Base-by-base conservation (phyloP, 2,888 invertebrate species). In the Autographa pulchrina region DNA sequence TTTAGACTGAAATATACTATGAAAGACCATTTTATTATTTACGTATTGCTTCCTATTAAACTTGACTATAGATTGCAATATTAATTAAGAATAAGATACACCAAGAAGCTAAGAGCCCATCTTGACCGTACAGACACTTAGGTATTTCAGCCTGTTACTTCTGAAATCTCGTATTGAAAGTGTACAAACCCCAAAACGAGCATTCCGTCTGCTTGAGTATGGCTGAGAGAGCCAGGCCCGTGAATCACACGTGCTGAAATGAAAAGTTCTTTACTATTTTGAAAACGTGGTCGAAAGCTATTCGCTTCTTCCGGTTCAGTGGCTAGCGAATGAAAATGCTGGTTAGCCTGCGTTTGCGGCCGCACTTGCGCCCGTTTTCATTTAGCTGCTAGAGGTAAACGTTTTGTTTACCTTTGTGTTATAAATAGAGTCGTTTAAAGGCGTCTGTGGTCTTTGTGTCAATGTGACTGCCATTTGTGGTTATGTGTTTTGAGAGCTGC, bases 391-490 rank as follows among this genome's bases (percentile, higher is more conserved):
- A 65, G 69, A 80, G 65, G 72, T 72, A 70, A 77, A 71, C 58
- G 75, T 78, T 80, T 83, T 86, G 81, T 81, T 82, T 83, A 83
- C 80, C 77, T 75, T 74, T 80, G 74, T 77, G 80, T 75, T 78
- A 81, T 84, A 82, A 81, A 83, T 81, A 66, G 67, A 81, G 52
- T 67, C 59, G 66, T 74, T 78, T 75, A 71, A 67, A 81, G 72
- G 76, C 75, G 72, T 65, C 66, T 74, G 68, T 70, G 70, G 74
- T 70, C 64, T 69, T 75, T 80, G 65, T 67, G 68, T 68, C 78
- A 73, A 66, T 74, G 73, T 82, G 70, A 70, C 73, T 67, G 65
- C 59, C 70, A 67, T 75, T 62, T 58, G 72, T 62, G 81, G 72
- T 68, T 60, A 56, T 56, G 60, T 72, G 43, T 71, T 78, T 72